A percentile compares a stretch with the other conserved stretches of the same genome.
phyloP scores from a whole-genome alignment of 2,113 vertebrate species.

The Platichthys stellatus region DNA sequence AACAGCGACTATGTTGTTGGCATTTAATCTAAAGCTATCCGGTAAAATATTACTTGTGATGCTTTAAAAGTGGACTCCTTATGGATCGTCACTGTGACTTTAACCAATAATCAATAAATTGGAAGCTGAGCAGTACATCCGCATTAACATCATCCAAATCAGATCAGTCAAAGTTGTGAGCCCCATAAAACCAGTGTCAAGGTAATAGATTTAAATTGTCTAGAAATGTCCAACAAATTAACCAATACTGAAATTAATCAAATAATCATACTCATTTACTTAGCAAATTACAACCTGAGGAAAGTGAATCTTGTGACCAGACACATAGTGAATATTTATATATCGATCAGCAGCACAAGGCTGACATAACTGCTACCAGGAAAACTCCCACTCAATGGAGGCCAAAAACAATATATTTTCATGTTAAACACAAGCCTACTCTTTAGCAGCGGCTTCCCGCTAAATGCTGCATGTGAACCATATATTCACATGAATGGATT shows the following conservation, averaged over 20 bases:
- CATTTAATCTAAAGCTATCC: too few species aligned
- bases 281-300: neutral
- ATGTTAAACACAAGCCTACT: conserved; percentile 21
- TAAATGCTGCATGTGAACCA: conserved; percentile 3
- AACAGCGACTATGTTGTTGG: neutral
- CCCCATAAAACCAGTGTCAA: neutral
- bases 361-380: conserved; percentile 25
- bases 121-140: too few species aligned
- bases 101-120: too few species aligned
- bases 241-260: too few species aligned
- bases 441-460: conserved; percentile 6
- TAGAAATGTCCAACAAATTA: too few species aligned
- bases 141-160: too few species aligned
- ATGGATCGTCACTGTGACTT: too few species aligned
- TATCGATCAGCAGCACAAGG: neutral
- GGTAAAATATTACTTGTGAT: too few species aligned
- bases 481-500: conserved; percentile 25
- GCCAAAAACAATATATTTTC: conserved; percentile 16
- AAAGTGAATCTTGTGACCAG: neutral
- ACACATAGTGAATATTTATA: conserved; percentile 1
- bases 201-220: neutral
- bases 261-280: too few species aligned
- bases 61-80: too few species aligned
- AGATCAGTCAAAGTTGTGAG: too few species aligned
- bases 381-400: conserved; percentile 24